Evolutionary conservation across 2,888 invertebrate species (phyloP).

Genomic region (Merodon equestris): DNA sequence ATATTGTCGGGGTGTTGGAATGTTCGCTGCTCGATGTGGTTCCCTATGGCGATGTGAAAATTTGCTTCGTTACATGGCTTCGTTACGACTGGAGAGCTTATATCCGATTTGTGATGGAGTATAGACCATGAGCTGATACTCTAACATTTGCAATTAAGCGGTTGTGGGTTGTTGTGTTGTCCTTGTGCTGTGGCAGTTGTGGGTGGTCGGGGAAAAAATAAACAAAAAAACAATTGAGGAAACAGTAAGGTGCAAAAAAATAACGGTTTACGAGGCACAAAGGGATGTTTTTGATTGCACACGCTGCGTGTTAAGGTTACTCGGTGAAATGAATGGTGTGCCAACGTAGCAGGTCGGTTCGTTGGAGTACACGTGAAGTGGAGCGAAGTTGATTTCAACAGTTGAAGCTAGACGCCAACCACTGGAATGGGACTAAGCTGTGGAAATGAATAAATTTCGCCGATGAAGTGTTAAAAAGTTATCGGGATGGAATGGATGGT

Average conservation of each 20-base stretch:
- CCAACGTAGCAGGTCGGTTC: too few species aligned
- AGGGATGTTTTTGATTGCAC: constrained; percentile 65
- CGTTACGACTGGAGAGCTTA: constrained; percentile 23
- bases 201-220: constrained; percentile 55
- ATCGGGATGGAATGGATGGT: too few species aligned
- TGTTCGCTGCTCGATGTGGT: too few species aligned
- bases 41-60: constrained; percentile 11
- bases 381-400: constrained; percentile 54
- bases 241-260: constrained; percentile 14
- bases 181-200: constrained; percentile 54
- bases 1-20: neutral
- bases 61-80: constrained; percentile 40
- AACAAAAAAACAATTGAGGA: constrained; percentile 29
- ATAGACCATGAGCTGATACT: constrained; percentile 35
- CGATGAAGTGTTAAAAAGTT: constrained; percentile 56
- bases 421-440: constrained; percentile 1
- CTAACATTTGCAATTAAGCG: constrained; percentile 64
- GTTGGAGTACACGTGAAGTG: constrained; percentile 27
- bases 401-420: constrained; percentile 20
- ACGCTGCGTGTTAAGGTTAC: constrained; percentile 62
- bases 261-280: constrained; percentile 35
- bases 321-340: too few species aligned
- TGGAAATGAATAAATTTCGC: constrained; percentile 24
- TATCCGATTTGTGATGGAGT: constrained; percentile 17
- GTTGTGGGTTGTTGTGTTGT: constrained; percentile 44